Evolutionary conservation across 2,888 invertebrate genomes (phyloP), one percentile per base, ranked within the genome.

Genomic region (Brenthis daphne): DNA sequence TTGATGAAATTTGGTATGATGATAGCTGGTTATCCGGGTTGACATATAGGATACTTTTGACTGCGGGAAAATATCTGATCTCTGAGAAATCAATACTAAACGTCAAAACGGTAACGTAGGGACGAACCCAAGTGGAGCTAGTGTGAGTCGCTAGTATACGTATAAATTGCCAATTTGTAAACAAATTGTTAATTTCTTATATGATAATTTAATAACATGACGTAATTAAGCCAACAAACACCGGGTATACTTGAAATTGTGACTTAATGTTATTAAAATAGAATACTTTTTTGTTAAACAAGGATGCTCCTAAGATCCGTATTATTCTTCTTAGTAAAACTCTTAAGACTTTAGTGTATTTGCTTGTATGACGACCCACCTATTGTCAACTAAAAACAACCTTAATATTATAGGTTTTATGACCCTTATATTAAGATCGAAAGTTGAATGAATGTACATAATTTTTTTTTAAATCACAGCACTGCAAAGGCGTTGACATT

Each of bases 401-500:
- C 57, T 73, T 37, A 65, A 47, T 5, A 70, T 66, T 72, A 12
- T 72, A 48, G 13, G 8, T 50, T 57, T 69, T 76, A 69, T 56
- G 2, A 0, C 24, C 1, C 24, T 51, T 12, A 51, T 20, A 0
- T 29, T 74, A 75, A 57, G 67, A 64, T 16, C 71, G 68, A 74
- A 67, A 71, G 68, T 75, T 16, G 68, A 65, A 54, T 72, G 67
- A 14, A 64, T 37, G 54, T 51, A 61, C 65, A 33, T 48, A 47
- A n/a, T 58, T 55, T 57, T 29, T 20, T 58, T 57, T 16, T 56
- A 60, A 58, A 8, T 13, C 12, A 54, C 51, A 67, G 69, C 66
- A 68, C 69, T 72, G 70, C 67, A 68, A 71, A 69, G 70, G 72
- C 56, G 72, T 69, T 77, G 78, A 76, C 78, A 78, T 78, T 78